These are phyloP conservation scores for Onychomys leucogaster DNA, from an alignment of 2,797 vertebrate species.

Conservation along the genomic window DNA sequence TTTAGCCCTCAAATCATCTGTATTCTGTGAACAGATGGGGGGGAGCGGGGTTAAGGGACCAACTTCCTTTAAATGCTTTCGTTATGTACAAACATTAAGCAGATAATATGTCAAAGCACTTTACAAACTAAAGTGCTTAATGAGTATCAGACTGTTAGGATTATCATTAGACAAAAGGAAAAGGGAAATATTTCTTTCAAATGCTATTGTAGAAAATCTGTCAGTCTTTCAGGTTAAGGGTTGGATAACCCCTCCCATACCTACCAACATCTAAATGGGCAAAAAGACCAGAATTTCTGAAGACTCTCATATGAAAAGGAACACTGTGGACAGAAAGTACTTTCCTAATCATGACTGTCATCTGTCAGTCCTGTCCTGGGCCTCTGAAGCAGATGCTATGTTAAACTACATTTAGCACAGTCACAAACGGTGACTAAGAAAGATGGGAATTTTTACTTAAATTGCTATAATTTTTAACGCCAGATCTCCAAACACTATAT, in stretches of 20 bases:
- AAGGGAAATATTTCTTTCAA: constrained; percentile 36
- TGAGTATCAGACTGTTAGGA: constrained; percentile 12
- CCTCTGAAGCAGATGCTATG: constrained; percentile 32
- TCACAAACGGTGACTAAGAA: constrained; percentile 61
- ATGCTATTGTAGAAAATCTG: not conserved
- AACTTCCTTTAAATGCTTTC: constrained; percentile 60
- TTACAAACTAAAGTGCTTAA: constrained; percentile 46
- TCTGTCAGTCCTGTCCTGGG: not conserved
- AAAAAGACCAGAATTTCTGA: not conserved
- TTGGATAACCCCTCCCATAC: not conserved
- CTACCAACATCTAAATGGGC: not conserved
- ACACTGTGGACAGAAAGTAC: not conserved
- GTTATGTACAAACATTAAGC: constrained; percentile 22
- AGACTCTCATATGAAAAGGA: not conserved
- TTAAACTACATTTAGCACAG: constrained; percentile 65
- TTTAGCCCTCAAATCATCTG: constrained; percentile 42
- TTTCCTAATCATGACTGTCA: constrained; percentile 23
- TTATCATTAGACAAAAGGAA: constrained; percentile 29
- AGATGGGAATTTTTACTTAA: constrained; percentile 57
- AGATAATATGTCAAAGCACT: constrained; percentile 41
- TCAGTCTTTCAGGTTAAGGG: not conserved
- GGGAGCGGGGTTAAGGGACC: rapidly evolving
- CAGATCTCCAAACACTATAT: constrained; percentile 36
- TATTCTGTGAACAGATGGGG: not conserved
- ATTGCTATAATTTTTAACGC: constrained; percentile 70